Percentiles rank a stretch among this genome's conserved stretches.
Evolutionary conservation across 2,888 invertebrate genomes (phyloP).

Genomic region (Ametastegia equiseti): DNA sequence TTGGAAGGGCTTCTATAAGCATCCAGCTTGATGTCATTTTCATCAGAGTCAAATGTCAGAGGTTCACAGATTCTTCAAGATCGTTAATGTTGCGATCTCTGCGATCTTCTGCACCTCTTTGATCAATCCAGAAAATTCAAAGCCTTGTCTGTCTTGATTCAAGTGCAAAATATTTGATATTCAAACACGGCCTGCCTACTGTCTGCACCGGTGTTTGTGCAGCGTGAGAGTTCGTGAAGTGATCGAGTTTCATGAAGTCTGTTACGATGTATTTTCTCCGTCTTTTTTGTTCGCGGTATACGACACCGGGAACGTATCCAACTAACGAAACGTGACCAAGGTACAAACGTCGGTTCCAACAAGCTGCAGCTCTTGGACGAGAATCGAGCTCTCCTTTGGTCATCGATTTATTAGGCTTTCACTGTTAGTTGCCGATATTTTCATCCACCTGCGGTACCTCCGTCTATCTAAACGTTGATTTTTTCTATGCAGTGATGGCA

Average conservation of each 20-base stretch:
- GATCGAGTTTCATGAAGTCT: background rate
- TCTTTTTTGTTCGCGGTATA: background rate
- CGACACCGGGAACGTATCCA: background rate
- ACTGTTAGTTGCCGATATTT: background rate
- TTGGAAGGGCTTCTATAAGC: too few relatives aligned
- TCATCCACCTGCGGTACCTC: background rate
- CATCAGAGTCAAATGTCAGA: too few relatives aligned
- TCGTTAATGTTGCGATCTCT: background rate
- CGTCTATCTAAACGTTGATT: background rate
- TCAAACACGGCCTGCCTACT: too few relatives aligned
- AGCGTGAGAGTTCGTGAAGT: background rate
- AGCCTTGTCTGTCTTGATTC: too few relatives aligned
- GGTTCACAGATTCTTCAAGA: background rate
- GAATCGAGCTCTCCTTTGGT: conserved; percentile 12
- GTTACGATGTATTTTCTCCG: background rate
- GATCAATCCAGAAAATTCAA: too few relatives aligned
- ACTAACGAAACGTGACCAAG: conserved; percentile 19
- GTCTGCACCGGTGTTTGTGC: too few relatives aligned
- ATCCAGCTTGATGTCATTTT: too few relatives aligned
- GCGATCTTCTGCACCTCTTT: background rate
- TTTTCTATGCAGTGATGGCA: background rate
- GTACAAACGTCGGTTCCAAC: conserved; percentile 6
- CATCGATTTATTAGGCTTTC: conserved; percentile 1
- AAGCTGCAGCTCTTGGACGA: background rate
- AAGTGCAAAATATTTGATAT: background rate